These are phyloP conservation scores for Upupa epops DNA, from an alignment of 2,113 vertebrate genomes.

Conservation along the genomic window DNA sequence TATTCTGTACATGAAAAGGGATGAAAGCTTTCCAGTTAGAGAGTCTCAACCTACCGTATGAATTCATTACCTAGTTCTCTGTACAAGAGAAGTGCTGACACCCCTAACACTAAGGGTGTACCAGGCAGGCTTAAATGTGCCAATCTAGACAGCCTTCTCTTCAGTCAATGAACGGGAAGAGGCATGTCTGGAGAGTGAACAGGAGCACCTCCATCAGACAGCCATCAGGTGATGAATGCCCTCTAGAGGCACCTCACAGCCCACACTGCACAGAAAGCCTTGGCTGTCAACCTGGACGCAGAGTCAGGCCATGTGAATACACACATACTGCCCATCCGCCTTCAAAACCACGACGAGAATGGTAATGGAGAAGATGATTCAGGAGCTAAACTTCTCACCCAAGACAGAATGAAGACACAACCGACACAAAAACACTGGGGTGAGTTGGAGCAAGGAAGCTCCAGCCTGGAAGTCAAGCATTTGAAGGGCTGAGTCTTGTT, in stretches of 20 bases:
- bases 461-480: background rate
- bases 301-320: background rate
- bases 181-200: background rate
- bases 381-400: background rate
- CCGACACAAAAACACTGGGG: background rate
- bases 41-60: background rate
- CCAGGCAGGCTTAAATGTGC: background rate
- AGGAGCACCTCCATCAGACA: background rate
- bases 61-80: background rate
- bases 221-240: background rate
- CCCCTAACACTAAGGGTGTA: background rate
- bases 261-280: background rate
- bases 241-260: conserved; percentile 32
- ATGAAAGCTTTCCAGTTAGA: background rate
- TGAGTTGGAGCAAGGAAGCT: background rate
- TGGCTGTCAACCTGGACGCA: background rate
- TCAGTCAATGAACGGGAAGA: background rate
- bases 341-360: rapidly evolving
- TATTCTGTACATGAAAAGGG: background rate
- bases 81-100: background rate
- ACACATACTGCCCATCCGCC: background rate
- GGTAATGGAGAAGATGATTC: background rate
- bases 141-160: background rate
- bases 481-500: background rate
- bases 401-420: background rate